Percentiles rank a stretch among this genome's conserved stretches.
phyloP scores from a whole-genome alignment of 2,797 vertebrate species.

The Psittacula derbiana region DNA sequence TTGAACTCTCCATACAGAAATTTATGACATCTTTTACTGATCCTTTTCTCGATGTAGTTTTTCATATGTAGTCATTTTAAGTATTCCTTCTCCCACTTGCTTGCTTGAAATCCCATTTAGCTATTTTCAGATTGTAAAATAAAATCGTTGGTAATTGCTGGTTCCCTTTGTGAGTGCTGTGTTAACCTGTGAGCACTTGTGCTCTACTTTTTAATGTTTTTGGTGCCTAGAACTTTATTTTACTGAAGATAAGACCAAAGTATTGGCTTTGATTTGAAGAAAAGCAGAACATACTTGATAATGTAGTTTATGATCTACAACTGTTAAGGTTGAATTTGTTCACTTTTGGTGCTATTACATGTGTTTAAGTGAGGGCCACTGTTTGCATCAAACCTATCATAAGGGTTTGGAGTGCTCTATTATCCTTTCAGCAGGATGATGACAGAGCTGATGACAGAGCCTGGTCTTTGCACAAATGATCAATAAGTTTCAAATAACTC shows the following conservation, averaged over 20 bases:
- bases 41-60: slow-evolving; percentile 53
- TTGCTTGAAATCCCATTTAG: slow-evolving; percentile 66
- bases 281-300: slow-evolving; percentile 70
- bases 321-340: slow-evolving; percentile 67
- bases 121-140: slow-evolving; percentile 69
- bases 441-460: slow-evolving; percentile 73
- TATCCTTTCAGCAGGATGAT: slow-evolving; percentile 79
- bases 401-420: slow-evolving; percentile 76
- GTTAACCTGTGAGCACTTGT: slow-evolving; percentile 47
- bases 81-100: slow-evolving; percentile 48
- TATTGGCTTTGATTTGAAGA: slow-evolving; percentile 67
- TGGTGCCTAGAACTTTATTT: slow-evolving; percentile 58
- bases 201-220: slow-evolving; percentile 44
- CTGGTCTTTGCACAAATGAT: slow-evolving; percentile 75
- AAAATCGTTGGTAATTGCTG: slow-evolving; percentile 69
- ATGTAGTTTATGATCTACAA: slow-evolving; percentile 71
- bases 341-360: slow-evolving; percentile 71
- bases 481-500: slow-evolving; percentile 80
- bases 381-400: slow-evolving; percentile 78
- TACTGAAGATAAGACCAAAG: slow-evolving; percentile 56
- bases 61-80: slow-evolving; percentile 63
- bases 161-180: slow-evolving; percentile 52
- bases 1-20: slow-evolving; percentile 58
- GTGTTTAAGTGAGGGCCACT: slow-evolving; percentile 71
- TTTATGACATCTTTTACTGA: slow-evolving; percentile 40